These are phyloP conservation scores for Carassius gibelio DNA, from an alignment of 2,113 vertebrate species.

Conservation along the genomic window DNA sequence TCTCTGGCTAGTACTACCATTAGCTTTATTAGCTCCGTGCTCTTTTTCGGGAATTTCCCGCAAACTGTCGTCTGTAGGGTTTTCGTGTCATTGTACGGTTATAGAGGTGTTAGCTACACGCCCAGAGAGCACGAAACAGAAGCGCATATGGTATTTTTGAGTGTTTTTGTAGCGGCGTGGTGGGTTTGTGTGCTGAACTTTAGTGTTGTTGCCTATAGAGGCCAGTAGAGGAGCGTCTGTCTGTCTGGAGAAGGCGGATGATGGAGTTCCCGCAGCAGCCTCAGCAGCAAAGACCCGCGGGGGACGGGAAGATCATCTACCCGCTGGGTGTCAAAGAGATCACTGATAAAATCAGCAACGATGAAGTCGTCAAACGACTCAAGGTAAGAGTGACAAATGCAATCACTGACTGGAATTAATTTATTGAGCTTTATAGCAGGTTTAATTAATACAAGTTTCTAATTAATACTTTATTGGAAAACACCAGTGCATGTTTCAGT, in stretches of 20 bases:
- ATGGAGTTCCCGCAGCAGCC: slow-evolving; percentile 96
- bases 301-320: slow-evolving; percentile 91
- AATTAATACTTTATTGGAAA: background rate
- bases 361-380: slow-evolving; percentile 96
- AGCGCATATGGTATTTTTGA: slow-evolving; percentile 58
- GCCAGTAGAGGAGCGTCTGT: slow-evolving; percentile 96
- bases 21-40: slow-evolving; percentile 49
- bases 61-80: slow-evolving; percentile 9
- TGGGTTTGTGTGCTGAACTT: slow-evolving; percentile 87
- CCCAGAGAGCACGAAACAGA: background rate
- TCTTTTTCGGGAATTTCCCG: slow-evolving; percentile 45
- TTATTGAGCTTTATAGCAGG: background rate
- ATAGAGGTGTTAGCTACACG: background rate
- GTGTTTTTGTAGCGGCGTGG: slow-evolving; percentile 79
- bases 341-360: slow-evolving; percentile 97
- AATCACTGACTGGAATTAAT: background rate
- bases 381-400: slow-evolving; percentile 81
- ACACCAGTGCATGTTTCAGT: background rate
- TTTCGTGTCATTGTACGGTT: background rate
- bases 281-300: slow-evolving; percentile 85
- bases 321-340: slow-evolving; percentile 98
- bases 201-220: slow-evolving; percentile 99
- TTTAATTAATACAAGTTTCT: background rate
- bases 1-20: slow-evolving; percentile 45
- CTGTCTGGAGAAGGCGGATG: slow-evolving; percentile 81